Percentiles rank a stretch among this genome's conserved stretches.
phyloP scores from a whole-genome alignment of 2,888 invertebrate species.

The Taenaris catops region DNA sequence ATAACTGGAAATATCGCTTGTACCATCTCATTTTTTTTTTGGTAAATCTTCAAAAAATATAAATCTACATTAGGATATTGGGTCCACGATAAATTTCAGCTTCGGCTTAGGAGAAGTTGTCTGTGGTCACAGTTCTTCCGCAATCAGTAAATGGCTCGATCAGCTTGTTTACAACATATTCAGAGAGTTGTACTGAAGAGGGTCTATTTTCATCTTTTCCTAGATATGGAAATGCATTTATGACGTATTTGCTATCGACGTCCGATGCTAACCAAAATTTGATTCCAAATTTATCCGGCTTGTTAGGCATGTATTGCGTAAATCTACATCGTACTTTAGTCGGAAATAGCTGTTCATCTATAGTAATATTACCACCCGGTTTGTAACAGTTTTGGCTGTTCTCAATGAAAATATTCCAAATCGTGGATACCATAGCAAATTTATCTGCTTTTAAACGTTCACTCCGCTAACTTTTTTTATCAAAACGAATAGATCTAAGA shows the following conservation, averaged over 20 bases:
- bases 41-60: conserved; percentile 25
- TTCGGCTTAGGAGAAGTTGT: conserved; percentile 52
- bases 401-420: too few species aligned
- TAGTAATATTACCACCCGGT: conserved; percentile 27
- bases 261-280: conserved; percentile 31
- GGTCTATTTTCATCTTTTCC: conserved; percentile 11
- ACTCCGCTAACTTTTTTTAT: too few species aligned
- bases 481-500: too few species aligned
- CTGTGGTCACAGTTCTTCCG: too few species aligned
- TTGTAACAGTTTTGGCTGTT: conserved; percentile 21
- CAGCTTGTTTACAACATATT: conserved; percentile 43
- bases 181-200: too few species aligned
- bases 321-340: conserved; percentile 34
- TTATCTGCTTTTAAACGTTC: too few species aligned
- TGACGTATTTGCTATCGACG: conserved; percentile 9
- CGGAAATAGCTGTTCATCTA: conserved; percentile 31
- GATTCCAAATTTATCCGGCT: conserved; percentile 36
- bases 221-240: conserved; percentile 12
- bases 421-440: too few species aligned
- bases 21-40: conserved; percentile 12
- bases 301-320: conserved; percentile 35
- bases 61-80: conserved; percentile 41
- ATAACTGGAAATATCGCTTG: conserved; percentile 9
- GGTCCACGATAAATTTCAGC: conserved; percentile 52
- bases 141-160: too few species aligned